Percentiles rank a stretch among this genome's conserved stretches.
Conservation (phyloP, 2,888 invertebrate species). For the Diaprepes abbreviatus region DNA sequence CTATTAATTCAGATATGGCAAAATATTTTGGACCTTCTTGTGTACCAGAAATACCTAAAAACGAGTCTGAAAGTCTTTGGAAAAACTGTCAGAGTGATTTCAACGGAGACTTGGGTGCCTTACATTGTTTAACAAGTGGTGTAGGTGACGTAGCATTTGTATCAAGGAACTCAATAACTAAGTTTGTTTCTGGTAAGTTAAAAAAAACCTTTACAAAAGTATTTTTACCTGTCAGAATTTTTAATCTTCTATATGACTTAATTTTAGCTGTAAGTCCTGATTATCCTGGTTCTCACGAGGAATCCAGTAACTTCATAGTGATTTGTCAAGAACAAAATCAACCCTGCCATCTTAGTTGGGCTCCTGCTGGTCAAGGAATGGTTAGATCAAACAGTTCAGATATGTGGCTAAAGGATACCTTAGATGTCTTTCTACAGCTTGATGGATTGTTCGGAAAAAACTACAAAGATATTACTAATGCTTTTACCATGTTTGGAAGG, state of each 20-base stretch:
- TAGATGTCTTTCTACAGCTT: constrained; percentile 78
- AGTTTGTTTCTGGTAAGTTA: constrained; percentile 69
- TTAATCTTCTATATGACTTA: too few species aligned
- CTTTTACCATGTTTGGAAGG: constrained; percentile 78
- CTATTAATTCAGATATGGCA: constrained; percentile 62
- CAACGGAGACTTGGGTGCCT: constrained; percentile 74
- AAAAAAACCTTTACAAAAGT: not conserved
- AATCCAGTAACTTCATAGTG: constrained; percentile 69
- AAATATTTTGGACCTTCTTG: constrained; percentile 79
- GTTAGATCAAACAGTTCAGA: constrained; percentile 71
- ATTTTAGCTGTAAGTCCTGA: constrained; percentile 68
- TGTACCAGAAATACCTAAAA: constrained; percentile 69
- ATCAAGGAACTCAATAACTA: constrained; percentile 60
- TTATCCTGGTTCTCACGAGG: constrained; percentile 54
- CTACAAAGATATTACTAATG: constrained; percentile 71
- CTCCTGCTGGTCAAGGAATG: constrained; percentile 78
- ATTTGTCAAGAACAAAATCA: constrained; percentile 71
- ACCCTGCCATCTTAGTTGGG: constrained; percentile 77
- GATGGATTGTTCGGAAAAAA: constrained; percentile 80
- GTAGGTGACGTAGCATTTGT: constrained; percentile 85
- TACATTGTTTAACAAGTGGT: constrained; percentile 77
- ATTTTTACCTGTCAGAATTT: too few species aligned
- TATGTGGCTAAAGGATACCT: constrained; percentile 76
- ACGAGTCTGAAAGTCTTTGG: constrained; percentile 53
- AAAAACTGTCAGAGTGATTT: constrained; percentile 61